Evolutionary conservation across 2,113 vertebrate species (phyloP).

Genomic region (Leptosomus discolor): DNA sequence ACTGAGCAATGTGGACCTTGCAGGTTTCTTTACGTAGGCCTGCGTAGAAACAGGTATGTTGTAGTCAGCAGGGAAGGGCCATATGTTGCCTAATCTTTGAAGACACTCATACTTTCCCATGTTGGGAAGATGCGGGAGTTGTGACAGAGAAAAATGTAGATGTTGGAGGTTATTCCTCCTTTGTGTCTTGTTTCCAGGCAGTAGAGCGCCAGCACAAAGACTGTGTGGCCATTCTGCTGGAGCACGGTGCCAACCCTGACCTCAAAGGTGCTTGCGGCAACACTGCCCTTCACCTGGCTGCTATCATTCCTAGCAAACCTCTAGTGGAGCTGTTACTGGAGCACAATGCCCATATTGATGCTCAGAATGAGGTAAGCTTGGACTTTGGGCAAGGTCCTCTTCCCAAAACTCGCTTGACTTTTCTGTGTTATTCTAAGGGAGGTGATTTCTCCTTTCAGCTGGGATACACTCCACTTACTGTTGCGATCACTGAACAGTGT

Average conservation of each 20-base stretch:
- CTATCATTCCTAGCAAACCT: constrained; percentile 56
- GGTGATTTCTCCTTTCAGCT: constrained; percentile 64
- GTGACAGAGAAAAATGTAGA: neutral
- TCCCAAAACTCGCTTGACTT: neutral
- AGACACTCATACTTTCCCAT: rapidly evolving
- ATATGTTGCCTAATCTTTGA: neutral
- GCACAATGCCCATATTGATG: constrained; percentile 73
- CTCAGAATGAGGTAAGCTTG: constrained; percentile 77
- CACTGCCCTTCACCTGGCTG: constrained; percentile 84
- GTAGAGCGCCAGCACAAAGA: constrained; percentile 80
- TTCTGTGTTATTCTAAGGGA: neutral
- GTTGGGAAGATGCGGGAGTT: neutral
- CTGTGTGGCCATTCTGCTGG: constrained; percentile 77
- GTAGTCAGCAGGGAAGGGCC: neutral
- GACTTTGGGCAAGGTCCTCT: neutral
- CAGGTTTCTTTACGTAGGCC: neutral
- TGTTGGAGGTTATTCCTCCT: neutral
- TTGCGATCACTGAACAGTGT: constrained; percentile 74
- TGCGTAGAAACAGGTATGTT: neutral
- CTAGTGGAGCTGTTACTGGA: constrained; percentile 75
- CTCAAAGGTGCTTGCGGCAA: constrained; percentile 71
- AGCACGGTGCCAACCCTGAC: constrained; percentile 80
- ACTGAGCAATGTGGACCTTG: neutral
- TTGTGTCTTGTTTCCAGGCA: constrained; percentile 70
- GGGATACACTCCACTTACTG: constrained; percentile 75